These are phyloP conservation scores for Agrilus cyanescens DNA, from an alignment of 2,888 invertebrate genomes.

Conservation along the genomic window DNA sequence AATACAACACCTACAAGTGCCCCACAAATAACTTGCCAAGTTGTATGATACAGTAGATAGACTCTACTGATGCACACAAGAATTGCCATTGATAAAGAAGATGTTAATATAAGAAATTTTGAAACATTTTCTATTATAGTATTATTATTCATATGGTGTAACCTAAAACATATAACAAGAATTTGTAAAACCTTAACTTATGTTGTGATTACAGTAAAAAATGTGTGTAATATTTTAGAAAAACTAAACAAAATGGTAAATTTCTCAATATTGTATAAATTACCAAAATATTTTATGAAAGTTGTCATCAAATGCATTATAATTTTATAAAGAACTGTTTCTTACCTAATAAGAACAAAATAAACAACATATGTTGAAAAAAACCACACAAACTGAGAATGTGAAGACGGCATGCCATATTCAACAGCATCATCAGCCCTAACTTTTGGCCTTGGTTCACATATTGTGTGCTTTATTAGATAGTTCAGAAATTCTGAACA, in stretches of 20 bases:
- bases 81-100: constrained; percentile 45
- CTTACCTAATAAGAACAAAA: constrained; percentile 76
- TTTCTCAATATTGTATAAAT: neutral
- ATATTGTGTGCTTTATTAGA: constrained; percentile 67
- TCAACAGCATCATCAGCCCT: constrained; percentile 58
- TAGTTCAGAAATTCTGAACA: constrained; percentile 70
- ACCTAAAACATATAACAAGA: constrained; percentile 39
- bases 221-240: too few species aligned
- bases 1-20: constrained; percentile 58
- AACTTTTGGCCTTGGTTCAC: constrained; percentile 65
- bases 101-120: constrained; percentile 52
- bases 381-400: constrained; percentile 88
- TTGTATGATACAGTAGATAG: constrained; percentile 78
- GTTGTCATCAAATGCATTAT: too few species aligned
- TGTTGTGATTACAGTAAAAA: too few species aligned
- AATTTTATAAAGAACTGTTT: neutral
- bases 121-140: constrained; percentile 65
- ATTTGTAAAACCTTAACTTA: too few species aligned
- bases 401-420: constrained; percentile 87
- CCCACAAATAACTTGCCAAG: constrained; percentile 71
- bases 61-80: constrained; percentile 61
- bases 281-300: too few species aligned
- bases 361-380: constrained; percentile 74
- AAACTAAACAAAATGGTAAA: neutral
- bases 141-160: constrained; percentile 73